These are phyloP conservation scores for Scytalopus superciliaris DNA, from an alignment of 2,113 vertebrate species.

Conservation along the genomic window DNA sequence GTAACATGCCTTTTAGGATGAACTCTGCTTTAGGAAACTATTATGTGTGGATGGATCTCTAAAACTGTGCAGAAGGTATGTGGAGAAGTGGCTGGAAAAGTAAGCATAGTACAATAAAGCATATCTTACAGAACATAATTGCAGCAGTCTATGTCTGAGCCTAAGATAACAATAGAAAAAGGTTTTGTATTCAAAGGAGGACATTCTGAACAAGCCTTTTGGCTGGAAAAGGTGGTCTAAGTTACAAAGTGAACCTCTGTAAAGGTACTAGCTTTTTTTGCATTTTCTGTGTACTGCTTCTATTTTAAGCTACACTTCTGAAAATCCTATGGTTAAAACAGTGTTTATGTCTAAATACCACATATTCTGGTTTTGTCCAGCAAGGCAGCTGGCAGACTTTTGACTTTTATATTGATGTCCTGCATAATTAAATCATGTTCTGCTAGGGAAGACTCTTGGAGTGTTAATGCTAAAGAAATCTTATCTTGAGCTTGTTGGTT, in stretches of 20 bases:
- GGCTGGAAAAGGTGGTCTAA: neutral
- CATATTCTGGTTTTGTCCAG: neutral
- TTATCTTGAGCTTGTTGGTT: neutral
- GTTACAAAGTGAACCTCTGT: neutral
- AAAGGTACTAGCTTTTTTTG: neutral
- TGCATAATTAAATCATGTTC: neutral
- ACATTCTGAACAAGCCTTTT: neutral
- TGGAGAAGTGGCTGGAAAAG: neutral
- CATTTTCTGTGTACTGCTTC: neutral
- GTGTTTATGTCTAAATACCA: neutral
- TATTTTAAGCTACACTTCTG: neutral
- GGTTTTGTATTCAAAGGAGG: neutral
- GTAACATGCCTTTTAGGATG: neutral
- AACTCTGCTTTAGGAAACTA: neutral
- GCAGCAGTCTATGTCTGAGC: neutral
- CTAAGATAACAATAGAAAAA: neutral
- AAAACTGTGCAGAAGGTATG: neutral
- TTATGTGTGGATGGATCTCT: neutral
- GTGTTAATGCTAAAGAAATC: neutral
- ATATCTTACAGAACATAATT: neutral
- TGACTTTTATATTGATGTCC: neutral
- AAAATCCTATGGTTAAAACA: neutral
- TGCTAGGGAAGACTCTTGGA: neutral
- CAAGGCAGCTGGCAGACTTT: neutral
- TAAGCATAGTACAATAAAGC: neutral